Evolutionary conservation across 2,888 invertebrate species (phyloP), one percentile per base, ranked within the genome.

Genomic region (Lasioglossum oenotherae): DNA sequence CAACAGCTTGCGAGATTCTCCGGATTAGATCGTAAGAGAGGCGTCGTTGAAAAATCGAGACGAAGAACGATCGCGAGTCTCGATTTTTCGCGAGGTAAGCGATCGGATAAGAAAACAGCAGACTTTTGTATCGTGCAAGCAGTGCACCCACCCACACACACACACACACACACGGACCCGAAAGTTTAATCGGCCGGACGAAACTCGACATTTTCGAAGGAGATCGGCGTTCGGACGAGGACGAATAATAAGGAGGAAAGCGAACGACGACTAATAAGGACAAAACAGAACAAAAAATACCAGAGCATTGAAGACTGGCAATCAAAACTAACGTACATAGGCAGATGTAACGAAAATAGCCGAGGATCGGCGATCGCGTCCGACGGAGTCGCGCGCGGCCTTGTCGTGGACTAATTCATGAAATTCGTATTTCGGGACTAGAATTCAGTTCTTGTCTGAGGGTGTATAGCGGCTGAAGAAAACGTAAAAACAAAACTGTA

Each of bases 231-330:
- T 82, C 72, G 81, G 46, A 38, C 69, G 69, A 35, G 60, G 27
- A 60, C 60, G 27, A 27, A 27, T 60, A 27, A 27, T 27, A 60
- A n/a, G 83, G 38, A 35, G 72, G 67, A 64, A 81, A 83, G 79
- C 73, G 84, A 84, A 81, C 80, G 73, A 86, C 82, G 78, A 84
- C 46, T 74, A 78, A 83, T 71, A 38, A 60, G 80, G 74, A 80
- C 44, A 74, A 78, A 87, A 27, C 4, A 2, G 31, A 60, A 60
- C 27, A 4, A 12, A 60, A 60, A 60, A 60, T 27, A 91, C 89
- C 92, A 90, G 91, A 93, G 91, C 90, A 92, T 92, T 91, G 91
- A 93, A 93, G 93, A 93, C 93, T 93, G 93, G 92, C 92, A 93
- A 93, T 93, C 93, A 93, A 93, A 93, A 93, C 87, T 93, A 92